Base-by-base conservation (phyloP, 2,888 invertebrate species). In the Erebia epiphron region DNA sequence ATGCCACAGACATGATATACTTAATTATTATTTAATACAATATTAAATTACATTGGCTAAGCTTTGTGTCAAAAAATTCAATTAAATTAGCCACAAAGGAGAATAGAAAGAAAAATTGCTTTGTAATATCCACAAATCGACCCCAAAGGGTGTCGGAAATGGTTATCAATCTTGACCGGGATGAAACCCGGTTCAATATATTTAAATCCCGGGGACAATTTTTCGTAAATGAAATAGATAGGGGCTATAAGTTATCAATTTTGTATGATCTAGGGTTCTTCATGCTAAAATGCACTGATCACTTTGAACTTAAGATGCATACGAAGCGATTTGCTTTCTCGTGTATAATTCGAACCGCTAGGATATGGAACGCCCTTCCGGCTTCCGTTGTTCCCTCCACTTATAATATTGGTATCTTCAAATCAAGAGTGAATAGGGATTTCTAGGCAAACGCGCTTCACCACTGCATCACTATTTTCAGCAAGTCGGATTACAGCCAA, bases 161-260 rank as follows among this genome's bases (percentile, higher is more conserved):
- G 81, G 87, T 85, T 85, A 91, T 91, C 90, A 90, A 91, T 91
- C 91, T 90, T 87, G 77, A 79, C 82, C 82, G 82, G 85, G 82
- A 86, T 83, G 83, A 84, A 79, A 85, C 88, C 87, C 87, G 79
- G 84, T 85, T 88, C 86, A 84, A 78, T 83, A 83, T 89, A 90
- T 90, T 90, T 90, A 90, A 89, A 88, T 87, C 83, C 86, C 87
- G 86, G 85, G 85, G 86, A 84, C 83, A 83, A 82, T 84, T 83
- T 85, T 83, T 82, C 75, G 82, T 84, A 88, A 87, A 88, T 87
- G 86, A 86, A 89, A 87, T 82, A 86, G 85, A 87, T 85, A 85
- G 80, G 83, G 79, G 77, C 73, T 75, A 77, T 78, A 43, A 69
- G 67, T 72, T 74, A 74, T 74, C 72, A 74, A 74, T 72, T 70